Percentiles rank a stretch among this genome's conserved stretches.
Conservation (phyloP, 2,113 vertebrate genomes). For the Carassius auratus region DNA sequence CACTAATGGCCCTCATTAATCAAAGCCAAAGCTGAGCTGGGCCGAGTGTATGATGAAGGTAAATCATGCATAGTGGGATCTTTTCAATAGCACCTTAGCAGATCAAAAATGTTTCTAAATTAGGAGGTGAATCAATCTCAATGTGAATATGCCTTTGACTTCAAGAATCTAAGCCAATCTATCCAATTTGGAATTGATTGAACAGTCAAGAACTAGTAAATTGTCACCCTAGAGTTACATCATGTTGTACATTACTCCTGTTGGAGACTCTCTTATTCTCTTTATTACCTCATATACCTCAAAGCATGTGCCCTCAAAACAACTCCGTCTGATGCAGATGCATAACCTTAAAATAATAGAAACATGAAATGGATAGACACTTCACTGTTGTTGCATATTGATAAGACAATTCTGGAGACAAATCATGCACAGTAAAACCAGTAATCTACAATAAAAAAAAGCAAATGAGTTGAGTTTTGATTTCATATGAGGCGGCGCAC, state of each 20-base stretch:
- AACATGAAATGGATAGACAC: background rate
- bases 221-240: background rate
- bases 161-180: background rate
- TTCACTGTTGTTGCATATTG: background rate
- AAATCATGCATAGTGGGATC: background rate
- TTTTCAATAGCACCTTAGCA: background rate
- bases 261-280: slow-evolving; percentile 84
- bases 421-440: background rate
- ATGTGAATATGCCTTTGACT: background rate
- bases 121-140: background rate
- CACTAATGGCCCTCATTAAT: background rate
- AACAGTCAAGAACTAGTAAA: background rate
- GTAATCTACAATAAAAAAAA: background rate
- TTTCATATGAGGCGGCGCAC: background rate
- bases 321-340: slow-evolving; percentile 80
- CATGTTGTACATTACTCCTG: slow-evolving; percentile 88
- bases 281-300: slow-evolving; percentile 94
- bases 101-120: slow-evolving; percentile 5
- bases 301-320: slow-evolving; percentile 90
- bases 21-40: background rate
- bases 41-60: background rate
- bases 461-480: background rate
- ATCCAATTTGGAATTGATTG: background rate
- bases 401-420: background rate
- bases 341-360: background rate